Evolutionary conservation across 2,888 invertebrate genomes (phyloP), one percentile per base, ranked within the genome.

Genomic region (Temnothorax unifasciatus): DNA sequence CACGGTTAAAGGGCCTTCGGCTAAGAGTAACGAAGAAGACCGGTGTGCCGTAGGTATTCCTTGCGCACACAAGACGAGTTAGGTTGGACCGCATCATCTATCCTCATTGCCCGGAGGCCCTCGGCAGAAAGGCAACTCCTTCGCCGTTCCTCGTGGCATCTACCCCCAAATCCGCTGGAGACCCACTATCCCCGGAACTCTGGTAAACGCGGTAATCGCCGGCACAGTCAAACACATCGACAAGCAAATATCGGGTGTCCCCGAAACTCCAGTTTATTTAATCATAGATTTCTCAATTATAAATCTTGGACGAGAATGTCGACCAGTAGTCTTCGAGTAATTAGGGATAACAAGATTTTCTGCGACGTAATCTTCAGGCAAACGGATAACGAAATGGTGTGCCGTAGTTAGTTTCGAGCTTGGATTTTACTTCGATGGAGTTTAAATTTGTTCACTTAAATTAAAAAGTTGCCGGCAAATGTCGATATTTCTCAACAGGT

Each of bases 41-140:
- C 9, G 29, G 29, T 57, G n/a, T 57, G 15, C 15, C 61, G n/a
- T 21, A 21, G 21, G 21, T 11, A 52, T 47, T 11, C 34, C 25
- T 9, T 13, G 54, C 25, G 63, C 29, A 50, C 44, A 61, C 59
- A 85, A 77, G 77, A 87, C 83, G 87, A 89, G 86, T 89, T 87
- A 75, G 54, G 82, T 83, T 73, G 57, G 79, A 73, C 86, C 79
- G 74, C 84, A 79, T 88, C 90, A 87, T 92, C 89, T 86, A 90
- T 91, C 86, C 87, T 90, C 88, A 90, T 90, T 86, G 88, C 77
- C 82, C 38, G 25, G 15, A 69, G 81, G 69, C 85, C 86, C 81
- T 66, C 57, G 61, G 77, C 74, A 25, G 66, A 47, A 47, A 25
- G 44, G 66, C 25, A 41, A 25, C 86, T 69, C 52, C 41, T 59